Base-by-base conservation (phyloP, 1,140 invertebrate species). In the Drosophila watanabei region DNA sequence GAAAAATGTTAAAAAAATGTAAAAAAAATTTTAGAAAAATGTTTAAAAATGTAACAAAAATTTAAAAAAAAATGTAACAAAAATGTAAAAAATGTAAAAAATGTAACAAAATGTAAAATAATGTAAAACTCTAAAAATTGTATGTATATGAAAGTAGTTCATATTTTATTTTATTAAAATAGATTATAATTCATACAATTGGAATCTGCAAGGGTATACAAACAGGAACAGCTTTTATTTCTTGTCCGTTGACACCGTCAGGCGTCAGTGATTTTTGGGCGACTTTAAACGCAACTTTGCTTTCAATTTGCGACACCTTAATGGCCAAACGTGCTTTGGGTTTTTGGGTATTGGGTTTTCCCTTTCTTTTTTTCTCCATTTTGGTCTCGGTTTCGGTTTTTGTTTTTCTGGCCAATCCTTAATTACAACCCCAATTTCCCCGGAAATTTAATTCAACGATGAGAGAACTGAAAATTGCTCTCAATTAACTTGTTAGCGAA, bases 221-320 rank as follows among this genome's bases (percentile, higher is more conserved):
- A n/a, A n/a, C n/a, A n/a, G n/a, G n/a, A n/a, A n/a, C n/a, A n/a
- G n/a, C n/a, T 51, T 18, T 18, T 33, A 48, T 37, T 43, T 14
- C 14, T 46, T 61, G 52, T 11, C 24, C 52, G 33, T 39, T 30
- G 39, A 8, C 71, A 20, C n/a, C 35, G 57, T 58, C 56, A 59
- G 37, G 70, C 70, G 30, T 73, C 70, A 33, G 66, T 43, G 54
- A 73, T 73, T 73, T 73, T 39, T 32, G 45, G 18, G 24, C 60
- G 80, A 79, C 70, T 83, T 79, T 41, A 75, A 82, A 58, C 61
- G 65, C 63, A 61, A 68, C 63, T 69, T 69, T 52, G 68, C 54
- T 79, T 79, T 79, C 84, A 87, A 87, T 78, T 87, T 80, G 68
- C 80, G 68, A 87, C 84, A 82, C 84, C 84, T 87, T 77, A 66